phyloP scores from a whole-genome alignment of 2,888 invertebrate genomes.

The Gryllus longicercus region DNA sequence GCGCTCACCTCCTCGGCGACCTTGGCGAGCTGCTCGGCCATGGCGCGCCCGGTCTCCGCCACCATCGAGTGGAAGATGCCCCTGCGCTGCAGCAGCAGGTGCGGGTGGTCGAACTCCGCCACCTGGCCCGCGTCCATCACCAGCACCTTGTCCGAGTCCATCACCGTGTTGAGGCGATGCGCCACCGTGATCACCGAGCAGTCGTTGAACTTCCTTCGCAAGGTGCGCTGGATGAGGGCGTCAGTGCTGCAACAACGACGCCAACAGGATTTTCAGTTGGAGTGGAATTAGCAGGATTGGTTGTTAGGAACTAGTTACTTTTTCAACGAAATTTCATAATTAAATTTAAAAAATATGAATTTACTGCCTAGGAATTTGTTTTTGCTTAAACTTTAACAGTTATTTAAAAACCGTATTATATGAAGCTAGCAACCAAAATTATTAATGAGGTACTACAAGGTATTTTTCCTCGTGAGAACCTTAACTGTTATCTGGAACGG shows the following conservation, averaged over 20 bases:
- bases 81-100: background rate
- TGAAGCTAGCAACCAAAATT: too few relatives aligned
- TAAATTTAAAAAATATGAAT: too few relatives aligned
- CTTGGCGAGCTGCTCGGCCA: background rate
- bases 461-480: too few relatives aligned
- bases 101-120: constrained; percentile 17
- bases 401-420: too few relatives aligned
- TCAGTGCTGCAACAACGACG: constrained; percentile 57
- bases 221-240: constrained; percentile 77
- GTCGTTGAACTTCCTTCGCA: constrained; percentile 70
- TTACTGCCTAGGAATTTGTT: too few relatives aligned
- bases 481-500: too few relatives aligned
- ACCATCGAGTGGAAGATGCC: background rate
- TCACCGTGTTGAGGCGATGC: constrained; percentile 86
- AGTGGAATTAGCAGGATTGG: too few relatives aligned
- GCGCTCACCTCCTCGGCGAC: background rate
- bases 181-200: constrained; percentile 90
- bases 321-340: too few relatives aligned
- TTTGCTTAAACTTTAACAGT: too few relatives aligned
- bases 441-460: too few relatives aligned
- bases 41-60: background rate
- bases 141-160: constrained; percentile 85
- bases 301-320: too few relatives aligned
- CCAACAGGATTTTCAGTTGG: too few relatives aligned
- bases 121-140: constrained; percentile 65